Evolutionary conservation across 2,888 invertebrate genomes (phyloP), one percentile per base, ranked within the genome.

Genomic region (Emmelina monodactyla): DNA sequence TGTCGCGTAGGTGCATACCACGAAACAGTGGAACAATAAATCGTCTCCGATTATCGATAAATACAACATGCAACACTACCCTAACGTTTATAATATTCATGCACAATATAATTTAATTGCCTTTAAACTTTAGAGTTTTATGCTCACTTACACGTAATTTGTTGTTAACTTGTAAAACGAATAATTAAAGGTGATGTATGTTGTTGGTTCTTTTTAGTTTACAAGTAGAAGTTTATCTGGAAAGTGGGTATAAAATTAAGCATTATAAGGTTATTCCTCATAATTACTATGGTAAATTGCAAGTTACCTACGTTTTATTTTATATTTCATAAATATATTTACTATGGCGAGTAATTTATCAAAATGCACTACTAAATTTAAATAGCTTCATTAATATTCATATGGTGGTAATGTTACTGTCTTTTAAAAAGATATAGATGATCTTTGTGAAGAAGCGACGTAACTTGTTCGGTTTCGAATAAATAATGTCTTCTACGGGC

Each of bases 21-120:
- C 45, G 43, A 43, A 50, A 54, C 51, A 52, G 48, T 55, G 47
- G 49, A 58, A 64, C 62, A 58, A 66, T 69, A 68, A 67, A 70
- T 68, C 55, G 46, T 44, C 39, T 41, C 38, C 61, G 62, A 62
- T 60, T 60, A 53, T 61, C 58, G 65, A 65, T 63, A 60, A 58
- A 53, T 55, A 53, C 60, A 54, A 60, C 58, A 49, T 50, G 45
- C 54, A 49, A 45, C 54, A 49, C 53, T 49, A 42, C 44, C 42
- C 46, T 9, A n/a, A 25, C 44, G 52, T 49, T 54, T 55, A 57
- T 37, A 35, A 37, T 37, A 31, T 34, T 29, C 16, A 25, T 25
- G 25, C 11, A n/a, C 4, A 25, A 25, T 7, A 25, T 7, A n/a
- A 25, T 25, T 25, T 25, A 25, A 25, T 25, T 25, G 25, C n/a